A percentile compares a stretch with the other conserved stretches of the same genome.
Evolutionary conservation across 2,113 vertebrate species (phyloP).

Genomic region (Brachypteracias leptosomus): DNA sequence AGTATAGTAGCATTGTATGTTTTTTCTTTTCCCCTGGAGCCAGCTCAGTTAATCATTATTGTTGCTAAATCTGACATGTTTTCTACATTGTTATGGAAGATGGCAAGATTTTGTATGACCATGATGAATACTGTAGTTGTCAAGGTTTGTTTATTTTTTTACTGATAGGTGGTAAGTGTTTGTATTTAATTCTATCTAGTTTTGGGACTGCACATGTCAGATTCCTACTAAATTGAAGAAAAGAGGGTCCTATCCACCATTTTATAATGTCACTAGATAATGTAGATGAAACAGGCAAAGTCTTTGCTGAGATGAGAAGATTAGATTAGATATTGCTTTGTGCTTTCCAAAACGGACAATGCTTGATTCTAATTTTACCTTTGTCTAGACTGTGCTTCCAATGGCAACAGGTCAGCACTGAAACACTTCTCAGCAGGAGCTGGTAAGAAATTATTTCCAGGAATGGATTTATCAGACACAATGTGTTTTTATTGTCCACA

Average conservation of each 20-base stretch:
- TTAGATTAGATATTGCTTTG: not conserved
- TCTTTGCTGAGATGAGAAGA: not conserved
- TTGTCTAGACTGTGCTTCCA: constrained; percentile 14
- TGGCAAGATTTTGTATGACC: not conserved
- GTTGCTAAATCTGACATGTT: not conserved
- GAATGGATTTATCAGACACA: not conserved
- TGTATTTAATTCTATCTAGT: not conserved
- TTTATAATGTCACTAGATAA: not conserved
- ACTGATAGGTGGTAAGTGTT: not conserved
- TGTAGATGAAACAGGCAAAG: not conserved
- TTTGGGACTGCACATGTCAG: not conserved
- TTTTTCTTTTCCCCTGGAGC: not conserved
- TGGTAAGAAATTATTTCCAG: not conserved
- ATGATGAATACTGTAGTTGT: not conserved
- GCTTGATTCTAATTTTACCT: constrained; percentile 9
- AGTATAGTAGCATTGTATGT: not conserved
- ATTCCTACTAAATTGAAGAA: not conserved
- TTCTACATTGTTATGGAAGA: not conserved
- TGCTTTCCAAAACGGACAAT: not conserved
- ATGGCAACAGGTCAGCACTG: not conserved
- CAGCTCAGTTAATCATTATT: constrained; percentile 10
- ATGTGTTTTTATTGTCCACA: not conserved
- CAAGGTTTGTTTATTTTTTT: not conserved
- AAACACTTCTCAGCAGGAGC: not conserved
- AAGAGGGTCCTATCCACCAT: not conserved